Conservation (phyloP, 2,888 invertebrate genomes). For the Pristionchus exspectatus region DNA sequence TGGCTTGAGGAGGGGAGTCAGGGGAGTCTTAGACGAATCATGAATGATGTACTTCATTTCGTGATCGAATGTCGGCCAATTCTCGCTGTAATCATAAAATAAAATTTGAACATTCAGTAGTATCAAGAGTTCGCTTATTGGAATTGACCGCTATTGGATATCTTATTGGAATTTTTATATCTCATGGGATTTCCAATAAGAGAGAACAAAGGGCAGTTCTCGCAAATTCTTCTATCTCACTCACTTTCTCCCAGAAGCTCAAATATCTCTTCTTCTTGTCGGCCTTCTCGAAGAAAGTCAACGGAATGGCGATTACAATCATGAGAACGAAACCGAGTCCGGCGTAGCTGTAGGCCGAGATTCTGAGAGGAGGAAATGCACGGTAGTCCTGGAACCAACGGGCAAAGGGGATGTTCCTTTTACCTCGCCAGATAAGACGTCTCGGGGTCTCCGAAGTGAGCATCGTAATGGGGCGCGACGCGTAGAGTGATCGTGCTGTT, state of each 20-base stretch:
- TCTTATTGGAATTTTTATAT: too few relatives aligned
- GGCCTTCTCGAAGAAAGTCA: constrained; percentile 65
- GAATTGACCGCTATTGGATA: too few relatives aligned
- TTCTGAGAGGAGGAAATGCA: constrained; percentile 57
- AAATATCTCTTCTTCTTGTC: constrained; percentile 63
- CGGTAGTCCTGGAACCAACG: too few relatives aligned
- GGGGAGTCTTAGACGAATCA: background rate
- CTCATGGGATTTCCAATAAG: too few relatives aligned
- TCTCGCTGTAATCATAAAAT: background rate
- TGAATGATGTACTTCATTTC: constrained; percentile 33
- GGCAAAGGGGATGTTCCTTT: too few relatives aligned
- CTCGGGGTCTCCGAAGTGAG: constrained; percentile 70
- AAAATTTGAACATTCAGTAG: background rate
- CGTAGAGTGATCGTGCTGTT: constrained; percentile 62
- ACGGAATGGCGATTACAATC: constrained; percentile 65
- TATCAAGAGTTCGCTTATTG: too few relatives aligned
- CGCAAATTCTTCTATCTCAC: constrained; percentile 47
- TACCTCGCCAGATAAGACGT: constrained; percentile 63
- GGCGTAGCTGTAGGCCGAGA: constrained; percentile 72
- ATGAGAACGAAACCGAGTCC: constrained; percentile 71
- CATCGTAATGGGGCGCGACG: constrained; percentile 62
- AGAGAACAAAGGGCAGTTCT: too few relatives aligned
- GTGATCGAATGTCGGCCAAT: background rate
- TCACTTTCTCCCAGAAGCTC: constrained; percentile 70
- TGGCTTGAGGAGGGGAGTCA: background rate